Conservation (phyloP, 2,888 invertebrate genomes). For the Polymixis flavicincta region DNA sequence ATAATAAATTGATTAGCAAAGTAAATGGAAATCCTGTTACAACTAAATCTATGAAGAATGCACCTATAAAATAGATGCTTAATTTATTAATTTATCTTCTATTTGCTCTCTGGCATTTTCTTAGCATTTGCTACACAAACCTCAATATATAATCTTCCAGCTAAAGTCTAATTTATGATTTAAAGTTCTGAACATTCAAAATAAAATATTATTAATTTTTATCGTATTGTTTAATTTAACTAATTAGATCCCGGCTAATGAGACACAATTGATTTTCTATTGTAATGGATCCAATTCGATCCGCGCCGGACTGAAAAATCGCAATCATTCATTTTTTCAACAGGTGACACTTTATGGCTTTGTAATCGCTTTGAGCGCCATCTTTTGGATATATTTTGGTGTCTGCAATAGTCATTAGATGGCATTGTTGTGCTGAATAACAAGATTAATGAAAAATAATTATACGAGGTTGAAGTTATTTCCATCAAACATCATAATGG, state of each 20-base stretch:
- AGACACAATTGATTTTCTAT: too few relatives aligned
- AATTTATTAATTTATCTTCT: conserved; percentile 43
- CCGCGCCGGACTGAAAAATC: too few relatives aligned
- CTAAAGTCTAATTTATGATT: conserved; percentile 47
- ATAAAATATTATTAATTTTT: conserved; percentile 46
- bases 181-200: conserved; percentile 33
- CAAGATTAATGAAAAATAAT: not conserved
- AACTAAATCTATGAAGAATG: conserved; percentile 94
- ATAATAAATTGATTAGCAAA: conserved; percentile 93
- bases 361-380: conserved; percentile 10
- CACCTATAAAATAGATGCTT: conserved; percentile 93
- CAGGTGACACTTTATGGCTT: not conserved
- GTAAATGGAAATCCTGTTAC: conserved; percentile 93
- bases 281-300: too few relatives aligned
- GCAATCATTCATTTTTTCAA: not conserved
- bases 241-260: too few relatives aligned
- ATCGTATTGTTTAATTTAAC: conserved; percentile 31
- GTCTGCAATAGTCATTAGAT: conserved; percentile 11
- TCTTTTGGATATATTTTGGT: conserved; percentile 18
- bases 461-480: not conserved
- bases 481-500: conserved; percentile 27
- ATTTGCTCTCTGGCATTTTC: conserved; percentile 21
- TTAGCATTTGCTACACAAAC: conserved; percentile 44
- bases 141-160: conserved; percentile 30
- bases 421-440: conserved; percentile 22